Evolutionary conservation across 2,113 vertebrate species (phyloP).

Genomic region (Dasyprocta punctata): DNA sequence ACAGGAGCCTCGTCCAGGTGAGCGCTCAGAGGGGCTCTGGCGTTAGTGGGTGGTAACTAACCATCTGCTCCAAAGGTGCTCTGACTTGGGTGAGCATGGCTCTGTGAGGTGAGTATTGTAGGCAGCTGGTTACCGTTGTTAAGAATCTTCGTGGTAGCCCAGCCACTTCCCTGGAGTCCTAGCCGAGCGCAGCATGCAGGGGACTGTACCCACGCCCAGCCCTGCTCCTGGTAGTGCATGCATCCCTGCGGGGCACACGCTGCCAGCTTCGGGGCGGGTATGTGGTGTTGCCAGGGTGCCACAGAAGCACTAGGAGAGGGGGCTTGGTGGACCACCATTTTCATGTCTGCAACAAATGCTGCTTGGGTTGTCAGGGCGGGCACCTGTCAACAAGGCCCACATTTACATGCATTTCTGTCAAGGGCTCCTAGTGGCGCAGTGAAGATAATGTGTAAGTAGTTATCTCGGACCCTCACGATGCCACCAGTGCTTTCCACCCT

Average conservation of each 20-base stretch:
- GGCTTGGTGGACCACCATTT: neutral
- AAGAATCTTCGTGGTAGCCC: conserved; percentile 69
- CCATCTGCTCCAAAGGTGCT: conserved; percentile 87
- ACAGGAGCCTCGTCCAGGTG: conserved; percentile 95
- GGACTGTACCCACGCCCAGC: conserved; percentile 63
- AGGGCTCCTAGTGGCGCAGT: neutral
- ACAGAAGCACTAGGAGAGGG: neutral
- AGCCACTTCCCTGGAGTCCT: conserved; percentile 66
- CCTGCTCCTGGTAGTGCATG: conserved; percentile 85
- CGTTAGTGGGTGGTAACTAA: conserved; percentile 56
- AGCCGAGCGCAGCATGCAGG: conserved; percentile 74
- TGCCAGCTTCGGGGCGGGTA: neutral
- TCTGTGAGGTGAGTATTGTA: conserved; percentile 91
- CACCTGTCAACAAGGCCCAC: neutral
- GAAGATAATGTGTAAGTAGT: conserved; percentile 9
- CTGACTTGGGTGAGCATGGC: conserved; percentile 90
- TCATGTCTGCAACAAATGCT: neutral
- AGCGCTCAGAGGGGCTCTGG: conserved; percentile 82
- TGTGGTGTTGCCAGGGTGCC: neutral
- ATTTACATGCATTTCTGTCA: neutral
- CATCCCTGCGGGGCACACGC: neutral
- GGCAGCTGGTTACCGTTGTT: conserved; percentile 81
- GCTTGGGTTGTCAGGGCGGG: conserved; percentile 45
- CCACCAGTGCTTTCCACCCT: neutral
- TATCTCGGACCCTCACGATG: neutral